These are phyloP conservation scores for Scolopax mira DNA, from an alignment of 2,113 vertebrate species.

Conservation along the genomic window DNA sequence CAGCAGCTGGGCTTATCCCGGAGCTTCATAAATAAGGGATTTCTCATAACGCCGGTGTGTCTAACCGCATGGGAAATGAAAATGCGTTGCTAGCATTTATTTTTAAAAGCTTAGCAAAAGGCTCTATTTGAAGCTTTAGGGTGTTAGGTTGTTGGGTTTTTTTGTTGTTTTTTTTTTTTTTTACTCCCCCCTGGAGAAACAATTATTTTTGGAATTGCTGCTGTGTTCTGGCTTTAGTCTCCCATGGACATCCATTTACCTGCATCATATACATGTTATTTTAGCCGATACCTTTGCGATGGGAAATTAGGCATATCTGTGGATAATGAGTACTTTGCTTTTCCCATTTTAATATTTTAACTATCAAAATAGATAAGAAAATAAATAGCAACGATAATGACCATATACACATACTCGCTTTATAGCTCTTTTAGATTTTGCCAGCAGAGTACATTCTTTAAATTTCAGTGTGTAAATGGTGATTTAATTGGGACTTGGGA, in stretches of 20 bases:
- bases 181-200: neutral
- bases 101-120: conserved; percentile 40
- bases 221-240: conserved; percentile 15
- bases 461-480: neutral
- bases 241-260: neutral
- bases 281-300: neutral
- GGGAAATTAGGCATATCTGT: conserved; percentile 8
- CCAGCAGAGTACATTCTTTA: neutral
- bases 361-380: conserved; percentile 16
- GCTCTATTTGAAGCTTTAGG: conserved; percentile 18
- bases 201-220: conserved; percentile 26
- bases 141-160: neutral
- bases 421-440: neutral
- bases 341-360: conserved; percentile 25
- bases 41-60: neutral
- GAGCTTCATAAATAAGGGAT: conserved; percentile 10
- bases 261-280: neutral
- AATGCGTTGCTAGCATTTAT: conserved; percentile 16
- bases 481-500: conserved; percentile 10
- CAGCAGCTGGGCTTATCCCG: neutral
- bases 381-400: neutral
- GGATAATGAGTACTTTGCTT: conserved; percentile 28
- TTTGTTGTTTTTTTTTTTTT: too few relatives aligned
- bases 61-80: conserved; percentile 52
- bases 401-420: neutral